Conservation (phyloP, 2,113 vertebrate species). For the Motacilla alba region DNA sequence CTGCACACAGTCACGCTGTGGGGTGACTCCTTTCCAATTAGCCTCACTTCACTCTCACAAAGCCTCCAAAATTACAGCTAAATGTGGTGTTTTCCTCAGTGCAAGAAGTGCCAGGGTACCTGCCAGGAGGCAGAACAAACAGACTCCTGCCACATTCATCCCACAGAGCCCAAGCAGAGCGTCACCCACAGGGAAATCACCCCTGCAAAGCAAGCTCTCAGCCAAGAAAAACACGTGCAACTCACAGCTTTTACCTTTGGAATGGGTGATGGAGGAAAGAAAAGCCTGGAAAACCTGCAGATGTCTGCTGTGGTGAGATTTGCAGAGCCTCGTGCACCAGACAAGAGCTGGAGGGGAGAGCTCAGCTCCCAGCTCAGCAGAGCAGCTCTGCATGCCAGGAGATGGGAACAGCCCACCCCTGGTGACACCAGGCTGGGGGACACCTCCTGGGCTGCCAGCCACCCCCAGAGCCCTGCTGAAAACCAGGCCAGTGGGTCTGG, state of each 20-base stretch:
- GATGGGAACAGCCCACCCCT: fast-evolving
- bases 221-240: not conserved
- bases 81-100: not conserved
- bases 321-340: not conserved
- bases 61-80: not conserved
- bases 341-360: fast-evolving
- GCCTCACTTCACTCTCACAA: not conserved
- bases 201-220: not conserved
- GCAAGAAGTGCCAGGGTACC: not conserved
- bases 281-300: not conserved
- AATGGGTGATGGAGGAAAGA: not conserved
- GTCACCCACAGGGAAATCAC: not conserved
- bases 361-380: not conserved
- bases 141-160: not conserved
- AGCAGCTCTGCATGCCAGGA: not conserved
- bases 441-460: not conserved
- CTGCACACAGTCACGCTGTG: not conserved
- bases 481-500: not conserved
- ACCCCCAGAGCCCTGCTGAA: not conserved
- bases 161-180: not conserved
- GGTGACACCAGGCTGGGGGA: not conserved
- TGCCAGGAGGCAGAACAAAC: not conserved
- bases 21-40: not conserved
- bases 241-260: not conserved
- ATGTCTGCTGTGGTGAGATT: not conserved